These are phyloP conservation scores for Rhagonycha fulva DNA, from an alignment of 2,888 invertebrate genomes.

Conservation along the genomic window DNA sequence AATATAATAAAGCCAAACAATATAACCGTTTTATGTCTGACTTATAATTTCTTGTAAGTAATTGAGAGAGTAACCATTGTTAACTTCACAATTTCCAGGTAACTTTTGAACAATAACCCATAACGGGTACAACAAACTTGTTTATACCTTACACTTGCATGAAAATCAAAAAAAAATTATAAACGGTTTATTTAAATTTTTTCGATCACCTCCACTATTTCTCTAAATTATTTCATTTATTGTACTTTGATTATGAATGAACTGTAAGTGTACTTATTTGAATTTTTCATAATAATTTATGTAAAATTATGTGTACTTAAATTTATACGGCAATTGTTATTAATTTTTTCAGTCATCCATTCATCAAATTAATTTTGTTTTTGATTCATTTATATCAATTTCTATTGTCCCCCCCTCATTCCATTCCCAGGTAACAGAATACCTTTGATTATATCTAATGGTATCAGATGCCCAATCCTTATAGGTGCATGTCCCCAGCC, in stretches of 20 bases:
- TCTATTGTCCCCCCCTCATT: too few species aligned
- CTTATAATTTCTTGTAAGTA: neutral
- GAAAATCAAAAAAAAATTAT: neutral
- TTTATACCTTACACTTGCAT: neutral
- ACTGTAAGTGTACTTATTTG: neutral
- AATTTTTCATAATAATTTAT: neutral
- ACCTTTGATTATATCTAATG: too few species aligned
- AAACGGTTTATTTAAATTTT: neutral
- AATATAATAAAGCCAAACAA: neutral
- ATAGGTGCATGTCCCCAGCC: too few species aligned
- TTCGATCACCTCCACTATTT: neutral
- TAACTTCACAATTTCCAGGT: neutral
- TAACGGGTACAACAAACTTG: neutral
- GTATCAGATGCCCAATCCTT: too few species aligned
- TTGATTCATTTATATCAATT: neutral
- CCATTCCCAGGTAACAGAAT: too few species aligned
- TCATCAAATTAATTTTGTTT: neutral
- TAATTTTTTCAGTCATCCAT: neutral
- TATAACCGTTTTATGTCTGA: neutral
- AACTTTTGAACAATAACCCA: neutral
- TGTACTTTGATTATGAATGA: neutral
- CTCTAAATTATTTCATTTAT: neutral
- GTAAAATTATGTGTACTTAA: neutral
- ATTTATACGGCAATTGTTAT: neutral
- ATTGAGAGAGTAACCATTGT: neutral